Evolutionary conservation across 35 echinoderm and acorn worm genomes (phyloP).

Genomic region (Antedon bifida): DNA sequence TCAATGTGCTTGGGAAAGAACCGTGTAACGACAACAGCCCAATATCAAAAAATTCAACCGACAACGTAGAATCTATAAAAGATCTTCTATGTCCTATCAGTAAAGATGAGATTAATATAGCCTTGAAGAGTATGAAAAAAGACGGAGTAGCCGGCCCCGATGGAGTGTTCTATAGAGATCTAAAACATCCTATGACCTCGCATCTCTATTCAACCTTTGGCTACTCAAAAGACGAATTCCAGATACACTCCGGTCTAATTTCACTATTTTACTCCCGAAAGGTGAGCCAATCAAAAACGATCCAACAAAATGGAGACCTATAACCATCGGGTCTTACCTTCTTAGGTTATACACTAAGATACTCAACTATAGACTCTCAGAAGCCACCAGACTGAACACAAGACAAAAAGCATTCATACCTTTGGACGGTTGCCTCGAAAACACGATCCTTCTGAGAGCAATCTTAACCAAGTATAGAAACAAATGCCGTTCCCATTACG

Average conservation of each 20-base stretch:
- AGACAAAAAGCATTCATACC: conserved; percentile 25
- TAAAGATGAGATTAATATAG: background rate
- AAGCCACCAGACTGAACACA: background rate
- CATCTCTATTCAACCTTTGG: background rate
- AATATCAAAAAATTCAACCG: too few species aligned
- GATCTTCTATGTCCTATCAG: background rate
- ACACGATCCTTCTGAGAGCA: background rate
- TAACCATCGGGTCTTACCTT: conserved; percentile 10
- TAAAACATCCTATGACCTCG: background rate
- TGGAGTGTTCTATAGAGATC: background rate
- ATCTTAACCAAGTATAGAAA: background rate
- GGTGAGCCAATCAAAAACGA: background rate
- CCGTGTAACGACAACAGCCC: background rate
- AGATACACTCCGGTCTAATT: background rate
- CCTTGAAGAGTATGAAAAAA: conserved; percentile 12
- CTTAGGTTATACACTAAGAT: background rate
- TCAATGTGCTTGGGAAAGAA: background rate
- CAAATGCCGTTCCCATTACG: background rate
- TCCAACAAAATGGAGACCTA: background rate
- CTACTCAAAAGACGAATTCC: background rate
- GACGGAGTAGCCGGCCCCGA: conserved; percentile 11
- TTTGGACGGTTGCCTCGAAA: conserved; percentile 17
- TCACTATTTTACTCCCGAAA: background rate
- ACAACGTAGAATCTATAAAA: background rate
- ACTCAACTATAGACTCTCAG: background rate